Evolutionary conservation across 2,113 vertebrate species (phyloP).

Genomic region (Corydoras sp.): DNA sequence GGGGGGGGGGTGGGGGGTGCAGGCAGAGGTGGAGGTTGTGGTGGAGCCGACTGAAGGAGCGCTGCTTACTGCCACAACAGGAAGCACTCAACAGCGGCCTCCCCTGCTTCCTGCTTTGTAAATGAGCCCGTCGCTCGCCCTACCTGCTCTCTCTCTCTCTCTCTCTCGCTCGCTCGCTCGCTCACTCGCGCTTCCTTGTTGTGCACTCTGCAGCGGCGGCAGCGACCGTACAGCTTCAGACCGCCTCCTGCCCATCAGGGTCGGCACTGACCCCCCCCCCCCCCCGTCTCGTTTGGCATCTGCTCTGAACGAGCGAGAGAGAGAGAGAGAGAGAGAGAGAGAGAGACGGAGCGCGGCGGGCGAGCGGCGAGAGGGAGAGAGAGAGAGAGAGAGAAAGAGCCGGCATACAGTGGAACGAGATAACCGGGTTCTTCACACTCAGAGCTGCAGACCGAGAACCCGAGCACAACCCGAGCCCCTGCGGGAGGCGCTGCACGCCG

Average conservation of each 20-base stretch:
- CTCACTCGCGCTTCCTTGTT: constrained; percentile 28
- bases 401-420: constrained; percentile 23
- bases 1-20: no score
- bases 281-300: constrained; percentile 5
- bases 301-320: constrained; percentile 26
- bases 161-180: constrained; percentile 24
- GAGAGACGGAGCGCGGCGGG: constrained; percentile 24
- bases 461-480: constrained; percentile 34
- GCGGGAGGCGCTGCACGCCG: constrained; percentile 6
- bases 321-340: no score
- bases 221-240: constrained; percentile 56
- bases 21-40: constrained; percentile 36
- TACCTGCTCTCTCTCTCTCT: constrained; percentile 12
- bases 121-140: constrained; percentile 60
- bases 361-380: constrained; percentile 37
- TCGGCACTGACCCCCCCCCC: constrained; percentile 23
- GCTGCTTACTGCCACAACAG: constrained; percentile 76
- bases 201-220: constrained; percentile 43
- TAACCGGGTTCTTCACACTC: constrained; percentile 35
- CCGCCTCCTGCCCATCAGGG: constrained; percentile 40
- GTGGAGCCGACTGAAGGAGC: constrained; percentile 53
- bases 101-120: constrained; percentile 74
- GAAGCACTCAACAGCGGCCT: constrained; percentile 75
- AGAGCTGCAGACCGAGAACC: constrained; percentile 45
- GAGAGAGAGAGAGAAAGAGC: constrained; percentile 43